These are phyloP conservation scores for Sebastes kiyomatsui DNA, from an alignment of 2,797 vertebrate genomes.

Conservation along the genomic window DNA sequence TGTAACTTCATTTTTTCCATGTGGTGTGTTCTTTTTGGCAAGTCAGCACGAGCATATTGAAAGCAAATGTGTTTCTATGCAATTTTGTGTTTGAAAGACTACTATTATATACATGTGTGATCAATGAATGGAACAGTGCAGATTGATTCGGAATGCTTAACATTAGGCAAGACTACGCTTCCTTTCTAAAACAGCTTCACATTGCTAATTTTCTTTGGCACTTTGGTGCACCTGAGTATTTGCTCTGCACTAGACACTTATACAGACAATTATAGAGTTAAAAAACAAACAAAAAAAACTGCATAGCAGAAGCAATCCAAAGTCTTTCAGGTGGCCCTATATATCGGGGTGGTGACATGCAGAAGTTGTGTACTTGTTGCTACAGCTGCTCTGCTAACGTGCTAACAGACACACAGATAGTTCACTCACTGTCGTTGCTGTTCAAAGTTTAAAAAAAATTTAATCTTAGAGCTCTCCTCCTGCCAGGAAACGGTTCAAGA, in stretches of 20 bases:
- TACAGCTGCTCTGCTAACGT: not conserved
- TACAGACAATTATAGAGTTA: no score
- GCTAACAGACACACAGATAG: not conserved
- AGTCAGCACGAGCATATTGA: not conserved
- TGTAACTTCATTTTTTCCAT: not conserved
- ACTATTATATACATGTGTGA: not conserved
- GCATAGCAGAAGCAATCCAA: not conserved
- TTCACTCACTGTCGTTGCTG: not conserved
- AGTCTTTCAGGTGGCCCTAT: fast-evolving
- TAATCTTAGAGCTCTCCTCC: not conserved
- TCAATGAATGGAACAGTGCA: not conserved
- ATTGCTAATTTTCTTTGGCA: not conserved
- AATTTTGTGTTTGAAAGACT: not conserved
- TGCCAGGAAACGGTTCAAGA: fast-evolving
- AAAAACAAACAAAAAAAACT: not conserved
- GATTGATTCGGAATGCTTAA: not conserved
- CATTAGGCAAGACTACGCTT: not conserved
- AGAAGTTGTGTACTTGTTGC: not conserved
- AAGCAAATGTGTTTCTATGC: not conserved
- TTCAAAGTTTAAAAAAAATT: fast-evolving
- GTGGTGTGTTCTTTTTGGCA: not conserved
- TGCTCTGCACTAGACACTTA: not conserved
- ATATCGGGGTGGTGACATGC: not conserved
- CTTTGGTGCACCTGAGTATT: not conserved
- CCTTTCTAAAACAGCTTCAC: not conserved